A percentile compares a stretch with the other conserved stretches of the same genome.
These are phyloP conservation scores for Alces alces DNA, from an alignment of 2,113 vertebrate genomes.

Conservation along the genomic window DNA sequence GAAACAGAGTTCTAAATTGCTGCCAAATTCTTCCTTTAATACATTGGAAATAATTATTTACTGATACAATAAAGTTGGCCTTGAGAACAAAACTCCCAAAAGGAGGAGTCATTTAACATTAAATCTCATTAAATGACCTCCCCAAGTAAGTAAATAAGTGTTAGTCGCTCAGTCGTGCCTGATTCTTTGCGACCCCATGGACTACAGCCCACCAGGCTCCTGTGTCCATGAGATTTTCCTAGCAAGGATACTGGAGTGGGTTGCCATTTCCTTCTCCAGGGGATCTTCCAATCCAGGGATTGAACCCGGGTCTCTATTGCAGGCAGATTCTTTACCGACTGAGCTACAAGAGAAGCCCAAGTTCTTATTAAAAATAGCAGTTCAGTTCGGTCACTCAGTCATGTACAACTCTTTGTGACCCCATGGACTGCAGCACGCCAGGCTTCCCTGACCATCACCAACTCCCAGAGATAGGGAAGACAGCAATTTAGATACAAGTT, in stretches of 20 bases:
- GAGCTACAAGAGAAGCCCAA: neutral
- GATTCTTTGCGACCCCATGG: neutral
- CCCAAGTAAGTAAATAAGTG: neutral
- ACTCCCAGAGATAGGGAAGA: neutral
- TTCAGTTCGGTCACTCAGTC: neutral
- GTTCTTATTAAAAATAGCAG: neutral
- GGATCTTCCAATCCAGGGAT: neutral
- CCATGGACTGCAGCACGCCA: neutral
- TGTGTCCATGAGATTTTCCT: neutral
- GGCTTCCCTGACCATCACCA: neutral
- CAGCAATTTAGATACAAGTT: neutral
- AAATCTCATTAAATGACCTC: neutral
- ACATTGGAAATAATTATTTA: neutral
- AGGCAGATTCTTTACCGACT: neutral
- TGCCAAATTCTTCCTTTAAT: neutral
- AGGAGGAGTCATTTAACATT: slow-evolving; percentile 11
- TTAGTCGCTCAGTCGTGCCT: neutral
- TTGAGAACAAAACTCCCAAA: slow-evolving; percentile 16
- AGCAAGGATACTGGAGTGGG: neutral
- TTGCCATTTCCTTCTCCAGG: neutral
- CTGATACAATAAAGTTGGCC: neutral
- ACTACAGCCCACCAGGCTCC: neutral
- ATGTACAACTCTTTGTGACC: neutral
- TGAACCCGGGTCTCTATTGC: accelerated
- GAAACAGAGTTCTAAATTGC: neutral